Conservation (phyloP, 1,140 invertebrate species). For the Ostrea edulis region DNA sequence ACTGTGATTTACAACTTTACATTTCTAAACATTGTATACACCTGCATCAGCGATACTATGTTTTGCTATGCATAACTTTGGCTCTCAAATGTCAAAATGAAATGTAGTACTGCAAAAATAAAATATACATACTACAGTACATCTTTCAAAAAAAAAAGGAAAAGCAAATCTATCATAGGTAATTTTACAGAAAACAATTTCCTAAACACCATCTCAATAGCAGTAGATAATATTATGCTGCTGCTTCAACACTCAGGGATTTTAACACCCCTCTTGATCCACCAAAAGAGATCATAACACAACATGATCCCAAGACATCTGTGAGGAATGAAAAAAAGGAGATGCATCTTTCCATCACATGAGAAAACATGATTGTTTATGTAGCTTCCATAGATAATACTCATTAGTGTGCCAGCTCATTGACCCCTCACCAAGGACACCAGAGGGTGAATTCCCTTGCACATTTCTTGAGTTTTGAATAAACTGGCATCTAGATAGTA, state of each 20-base stretch:
- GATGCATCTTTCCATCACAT: constrained; percentile 30
- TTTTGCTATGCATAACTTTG: too few species aligned
- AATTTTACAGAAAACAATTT: not conserved
- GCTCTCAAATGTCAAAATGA: too few species aligned
- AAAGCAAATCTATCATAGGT: not conserved
- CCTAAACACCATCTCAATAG: too few species aligned
- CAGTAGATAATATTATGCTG: not conserved
- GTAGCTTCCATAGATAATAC: constrained; percentile 1
- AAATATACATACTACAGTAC: too few species aligned
- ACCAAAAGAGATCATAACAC: not conserved
- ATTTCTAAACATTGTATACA: not conserved
- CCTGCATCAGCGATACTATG: not conserved
- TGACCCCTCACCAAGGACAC: constrained; percentile 19
- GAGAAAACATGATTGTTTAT: not conserved
- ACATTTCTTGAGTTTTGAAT: too few species aligned
- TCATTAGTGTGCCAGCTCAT: constrained; percentile 30
- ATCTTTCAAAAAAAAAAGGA: too few species aligned
- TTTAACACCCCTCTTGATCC: constrained; percentile 20
- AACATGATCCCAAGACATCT: constrained; percentile 12
- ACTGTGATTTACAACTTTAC: not conserved
- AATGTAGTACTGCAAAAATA: too few species aligned
- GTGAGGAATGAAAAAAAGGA: constrained; percentile 15
- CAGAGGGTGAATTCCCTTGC: not conserved
- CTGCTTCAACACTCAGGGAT: not conserved
- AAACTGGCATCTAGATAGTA: too few species aligned